Percentiles rank a stretch among this genome's conserved stretches.
Evolutionary conservation across 2,888 invertebrate species (phyloP).

Genomic region (Drosophila vallismaia): DNA sequence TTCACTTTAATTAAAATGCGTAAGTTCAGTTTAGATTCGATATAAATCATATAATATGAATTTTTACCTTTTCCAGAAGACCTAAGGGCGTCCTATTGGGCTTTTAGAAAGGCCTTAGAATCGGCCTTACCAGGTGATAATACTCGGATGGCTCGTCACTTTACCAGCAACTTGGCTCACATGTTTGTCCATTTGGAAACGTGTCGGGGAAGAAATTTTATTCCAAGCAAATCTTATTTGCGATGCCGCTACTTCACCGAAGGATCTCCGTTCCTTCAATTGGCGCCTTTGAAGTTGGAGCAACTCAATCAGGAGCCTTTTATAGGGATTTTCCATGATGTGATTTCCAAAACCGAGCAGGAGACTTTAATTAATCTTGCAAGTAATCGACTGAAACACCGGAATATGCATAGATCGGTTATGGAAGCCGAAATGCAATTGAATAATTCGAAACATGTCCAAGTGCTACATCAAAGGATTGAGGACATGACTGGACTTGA

Average conservation of each 20-base stretch:
- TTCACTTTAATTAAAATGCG: slow-evolving; percentile 4
- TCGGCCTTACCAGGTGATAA: neutral
- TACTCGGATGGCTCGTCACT: neutral
- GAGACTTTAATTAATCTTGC: slow-evolving; percentile 7
- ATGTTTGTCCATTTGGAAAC: slow-evolving; percentile 15
- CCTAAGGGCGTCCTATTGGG: neutral
- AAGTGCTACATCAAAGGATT: slow-evolving; percentile 24
- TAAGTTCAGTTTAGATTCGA: neutral
- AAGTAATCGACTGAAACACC: neutral
- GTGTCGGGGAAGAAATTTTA: slow-evolving; percentile 21
- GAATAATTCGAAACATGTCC: neutral
- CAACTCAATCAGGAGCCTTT: slow-evolving; percentile 46
- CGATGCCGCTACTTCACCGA: slow-evolving; percentile 28
- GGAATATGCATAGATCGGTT: rapidly evolving
- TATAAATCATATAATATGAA: neutral
- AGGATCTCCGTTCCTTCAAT: slow-evolving; percentile 29
- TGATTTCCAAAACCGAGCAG: slow-evolving; percentile 28
- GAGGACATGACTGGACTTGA: slow-evolving; percentile 42
- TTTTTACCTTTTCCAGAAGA: slow-evolving; percentile 15
- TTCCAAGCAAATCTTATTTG: slow-evolving; percentile 14
- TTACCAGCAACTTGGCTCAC: neutral
- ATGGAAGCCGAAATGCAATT: neutral
- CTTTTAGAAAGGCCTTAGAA: slow-evolving; percentile 2
- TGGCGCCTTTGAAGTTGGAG: slow-evolving; percentile 51
- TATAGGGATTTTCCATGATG: slow-evolving; percentile 44